These are phyloP conservation scores for Drosophila ficusphila DNA, from an alignment of 1,140 invertebrate genomes.

Conservation along the genomic window DNA sequence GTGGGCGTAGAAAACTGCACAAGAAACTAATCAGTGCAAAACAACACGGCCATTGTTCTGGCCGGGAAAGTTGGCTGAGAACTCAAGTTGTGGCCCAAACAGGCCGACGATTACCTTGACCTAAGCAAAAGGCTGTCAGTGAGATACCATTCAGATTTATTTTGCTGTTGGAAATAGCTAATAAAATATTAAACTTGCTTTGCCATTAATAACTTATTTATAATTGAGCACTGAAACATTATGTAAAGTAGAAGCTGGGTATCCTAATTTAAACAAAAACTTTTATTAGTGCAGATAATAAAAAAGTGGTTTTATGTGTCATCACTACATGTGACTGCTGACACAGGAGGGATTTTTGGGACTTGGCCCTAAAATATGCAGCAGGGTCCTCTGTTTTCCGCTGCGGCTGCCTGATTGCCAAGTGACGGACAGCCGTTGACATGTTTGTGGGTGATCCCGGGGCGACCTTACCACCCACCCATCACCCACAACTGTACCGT, in stretches of 20 bases:
- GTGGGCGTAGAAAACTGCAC: not conserved
- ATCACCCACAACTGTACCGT: not conserved
- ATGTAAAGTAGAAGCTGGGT: no score
- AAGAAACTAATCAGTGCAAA: slow-evolving; percentile 28
- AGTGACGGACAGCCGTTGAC: slow-evolving; percentile 43
- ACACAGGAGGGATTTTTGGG: not conserved
- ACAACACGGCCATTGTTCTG: slow-evolving; percentile 46
- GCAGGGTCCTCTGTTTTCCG: slow-evolving; percentile 6
- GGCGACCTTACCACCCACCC: not conserved
- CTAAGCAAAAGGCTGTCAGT: not conserved
- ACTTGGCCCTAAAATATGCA: slow-evolving; percentile 50
- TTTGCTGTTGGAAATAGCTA: no score
- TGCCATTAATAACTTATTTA: no score
- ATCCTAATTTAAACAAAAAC: no score
- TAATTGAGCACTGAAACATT: no score
- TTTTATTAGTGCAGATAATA: no score
- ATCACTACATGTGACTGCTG: not conserved
- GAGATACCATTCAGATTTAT: not conserved
- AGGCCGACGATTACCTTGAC: slow-evolving; percentile 25
- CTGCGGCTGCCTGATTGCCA: slow-evolving; percentile 36
- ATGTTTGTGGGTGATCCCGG: slow-evolving; percentile 31
- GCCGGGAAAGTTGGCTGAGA: slow-evolving; percentile 10
- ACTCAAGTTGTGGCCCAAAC: slow-evolving; percentile 14
- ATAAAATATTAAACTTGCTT: no score
- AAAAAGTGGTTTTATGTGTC: no score